Conservation (phyloP, 2,113 vertebrate species). For the zebrafish (Danio rerio) region GRCz12tu NC_133194.1:23277501-23278000, state of each 20-base stretch:
- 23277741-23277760: not conserved
- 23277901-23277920: conserved; percentile 33
- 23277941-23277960: conserved; percentile 57
- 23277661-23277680: no score
- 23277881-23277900: conserved; percentile 39
- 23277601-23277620: no score
- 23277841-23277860: conserved; percentile 33
- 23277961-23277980: conserved; percentile 63
- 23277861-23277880: conserved; percentile 37
- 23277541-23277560: no score
- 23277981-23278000: conserved; percentile 68
- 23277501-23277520: no score
- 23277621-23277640: no score
- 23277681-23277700: no score
- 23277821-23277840: conserved; percentile 24
- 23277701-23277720: no score
- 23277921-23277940: conserved; percentile 48
- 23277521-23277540: no score
- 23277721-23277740: no score
- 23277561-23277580: conserved; percentile 9
- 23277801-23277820: not conserved
- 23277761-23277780: conserved; percentile 2
- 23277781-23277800: conserved; percentile 5
- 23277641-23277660: no score
- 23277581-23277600: not conserved